These are phyloP conservation scores for Nyctibius bracteatus DNA, from an alignment of 2,113 vertebrate genomes.

Conservation along the genomic window DNA sequence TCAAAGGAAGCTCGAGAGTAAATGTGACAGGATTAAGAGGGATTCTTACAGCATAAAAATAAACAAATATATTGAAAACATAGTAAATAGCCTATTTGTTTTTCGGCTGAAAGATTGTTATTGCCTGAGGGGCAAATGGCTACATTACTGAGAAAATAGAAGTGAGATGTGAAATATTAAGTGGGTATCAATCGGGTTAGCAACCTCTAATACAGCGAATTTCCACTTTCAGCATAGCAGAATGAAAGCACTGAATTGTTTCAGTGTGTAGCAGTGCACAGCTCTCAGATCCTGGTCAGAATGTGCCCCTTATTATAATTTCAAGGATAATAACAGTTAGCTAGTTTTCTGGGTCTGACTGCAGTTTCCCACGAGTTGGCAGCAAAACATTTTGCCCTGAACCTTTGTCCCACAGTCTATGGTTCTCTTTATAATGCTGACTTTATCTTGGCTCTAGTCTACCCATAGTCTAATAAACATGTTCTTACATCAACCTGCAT, in stretches of 20 bases:
- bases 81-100: conserved; percentile 31
- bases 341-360: not conserved
- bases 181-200: not conserved
- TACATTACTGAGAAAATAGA: not conserved
- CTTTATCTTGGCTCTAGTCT: conserved; percentile 22
- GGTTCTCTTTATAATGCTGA: conserved; percentile 25
- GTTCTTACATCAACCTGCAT: not conserved
- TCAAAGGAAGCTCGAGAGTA: conserved; percentile 35
- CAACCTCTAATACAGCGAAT: not conserved
- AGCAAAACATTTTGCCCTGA: not conserved
- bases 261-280: not conserved
- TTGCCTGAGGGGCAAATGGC: not conserved
- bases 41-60: conserved; percentile 46
- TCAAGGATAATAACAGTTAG: not conserved
- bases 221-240: not conserved
- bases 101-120: not conserved
- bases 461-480: not conserved
- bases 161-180: conserved; percentile 23
- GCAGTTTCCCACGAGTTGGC: conserved; percentile 15
- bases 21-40: conserved; percentile 44
- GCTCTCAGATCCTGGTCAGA: not conserved
- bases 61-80: conserved; percentile 51
- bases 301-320: not conserved
- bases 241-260: conserved; percentile 18
- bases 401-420: conserved; percentile 49